Percentiles rank a stretch among this genome's conserved stretches.
Conservation (phyloP, 2,797 vertebrate species). For the Denticeps clupeoides region DNA sequence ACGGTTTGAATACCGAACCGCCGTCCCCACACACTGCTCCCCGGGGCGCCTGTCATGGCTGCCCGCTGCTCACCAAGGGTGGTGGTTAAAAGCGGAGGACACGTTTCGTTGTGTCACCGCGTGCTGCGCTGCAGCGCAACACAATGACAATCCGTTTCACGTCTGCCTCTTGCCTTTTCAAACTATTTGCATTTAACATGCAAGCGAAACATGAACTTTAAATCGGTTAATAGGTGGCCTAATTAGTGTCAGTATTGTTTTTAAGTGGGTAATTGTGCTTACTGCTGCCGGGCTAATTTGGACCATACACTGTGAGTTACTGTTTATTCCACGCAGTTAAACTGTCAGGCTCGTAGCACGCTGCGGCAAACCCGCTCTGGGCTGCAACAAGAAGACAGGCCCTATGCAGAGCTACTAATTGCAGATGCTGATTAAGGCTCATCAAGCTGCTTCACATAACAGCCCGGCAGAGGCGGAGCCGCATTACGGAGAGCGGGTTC, state of each 20-base stretch:
- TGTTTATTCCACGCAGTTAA: conserved; percentile 48
- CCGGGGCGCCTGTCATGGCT: too few species aligned
- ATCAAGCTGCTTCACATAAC: conserved; percentile 54
- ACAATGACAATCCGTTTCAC: too few species aligned
- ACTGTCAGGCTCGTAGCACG: conserved; percentile 60
- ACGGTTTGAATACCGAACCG: too few species aligned
- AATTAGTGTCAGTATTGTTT: conserved; percentile 69
- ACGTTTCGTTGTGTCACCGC: too few species aligned
- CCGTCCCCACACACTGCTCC: too few species aligned
- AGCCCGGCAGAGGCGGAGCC: conserved; percentile 35
- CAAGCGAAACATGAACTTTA: conserved; percentile 47
- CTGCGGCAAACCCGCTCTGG: conserved; percentile 52
- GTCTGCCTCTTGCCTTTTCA: too few species aligned
- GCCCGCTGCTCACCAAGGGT: too few species aligned
- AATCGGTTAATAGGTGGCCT: conserved; percentile 57
- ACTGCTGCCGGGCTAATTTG: conserved; percentile 59
- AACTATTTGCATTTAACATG: conserved; percentile 33
- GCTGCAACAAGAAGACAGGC: conserved; percentile 50
- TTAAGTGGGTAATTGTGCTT: conserved; percentile 61
- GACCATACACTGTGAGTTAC: conserved; percentile 50
- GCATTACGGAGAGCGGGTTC: too few species aligned
- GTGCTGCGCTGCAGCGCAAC: too few species aligned
- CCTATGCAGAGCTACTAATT: conserved; percentile 62
- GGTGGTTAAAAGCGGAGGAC: too few species aligned
- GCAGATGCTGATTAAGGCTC: conserved; percentile 58